Base-by-base conservation (phyloP, 2,113 vertebrate genomes). In the Podilymbus podiceps region DNA sequence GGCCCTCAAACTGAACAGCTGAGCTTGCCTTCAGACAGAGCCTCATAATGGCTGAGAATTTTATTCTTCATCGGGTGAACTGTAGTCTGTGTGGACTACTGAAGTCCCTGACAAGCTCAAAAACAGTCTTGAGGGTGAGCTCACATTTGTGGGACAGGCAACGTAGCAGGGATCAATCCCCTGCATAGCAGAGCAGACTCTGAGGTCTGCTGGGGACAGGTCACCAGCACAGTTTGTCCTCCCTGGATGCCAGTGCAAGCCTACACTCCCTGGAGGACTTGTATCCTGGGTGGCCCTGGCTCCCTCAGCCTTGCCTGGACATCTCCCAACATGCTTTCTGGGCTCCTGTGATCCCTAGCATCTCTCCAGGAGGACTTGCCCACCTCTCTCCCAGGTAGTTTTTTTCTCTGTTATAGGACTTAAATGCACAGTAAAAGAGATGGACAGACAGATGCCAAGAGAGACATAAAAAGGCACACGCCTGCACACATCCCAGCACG, bases 211-310 rank as follows among this genome's bases (percentile, higher is more conserved):
- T 63, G 38, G 11, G 24, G 35, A 20, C 33, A 20, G 53, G 17
- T 85, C 40, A 76, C 63, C 62, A 49, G 23, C 31, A 27, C 0
- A 2, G 31, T 89, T 76, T 85, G 33, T 50, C 12, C 22, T 68
- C 33, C 19, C 47, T 31, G 47, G n/a, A 22, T 56, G n/a, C 24
- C 28, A n/a, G 28, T 62, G 30, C 38, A 68, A 58, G 49, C 66
- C 49, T 62, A 9, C 7, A 3, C 8, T 87, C 27, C 35, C 8
- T 2, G 4, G 20, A 15, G 69, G 7, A 49, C 44, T 64, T 3
- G 0, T 24, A 42, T 53, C 14, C n/a, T 33, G 40, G 16, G 60
- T 1, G 5, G 15, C 24, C 19, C 21, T 1, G 1, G 38, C 56
- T 90, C 23, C 62, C 44, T 64, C 62, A 69, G 28, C 50, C 18